Evolutionary conservation across 2,797 vertebrate genomes (phyloP).

Genomic region (Moxostoma hubbsi): DNA sequence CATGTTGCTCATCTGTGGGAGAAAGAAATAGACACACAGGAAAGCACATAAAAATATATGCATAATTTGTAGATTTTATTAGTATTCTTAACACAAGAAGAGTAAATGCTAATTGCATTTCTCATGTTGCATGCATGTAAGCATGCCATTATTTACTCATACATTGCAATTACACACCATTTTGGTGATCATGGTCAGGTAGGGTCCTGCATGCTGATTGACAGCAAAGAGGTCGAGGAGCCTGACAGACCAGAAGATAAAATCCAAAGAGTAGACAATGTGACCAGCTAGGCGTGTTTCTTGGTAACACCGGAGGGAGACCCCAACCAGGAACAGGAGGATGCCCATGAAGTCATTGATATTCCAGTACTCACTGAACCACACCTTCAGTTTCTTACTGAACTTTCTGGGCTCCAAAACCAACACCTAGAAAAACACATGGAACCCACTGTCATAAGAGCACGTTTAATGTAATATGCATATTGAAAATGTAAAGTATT

Average conservation of each 20-base stretch:
- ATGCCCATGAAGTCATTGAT: constrained; percentile 89
- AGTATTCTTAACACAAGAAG: too few relatives aligned
- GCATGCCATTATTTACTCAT: background rate
- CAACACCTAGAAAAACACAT: constrained; percentile 77
- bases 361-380: constrained; percentile 99
- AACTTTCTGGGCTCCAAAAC: constrained; percentile 92
- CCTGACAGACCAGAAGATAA: constrained; percentile 96
- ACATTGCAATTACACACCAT: constrained; percentile 79
- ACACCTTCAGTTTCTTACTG: constrained; percentile 91
- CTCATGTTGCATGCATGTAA: background rate
- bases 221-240: constrained; percentile 94
- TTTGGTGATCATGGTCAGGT: constrained; percentile 97
- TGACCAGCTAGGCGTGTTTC: constrained; percentile 80
- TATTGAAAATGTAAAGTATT: too few relatives aligned
- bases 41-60: too few relatives aligned
- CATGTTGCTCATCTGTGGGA: constrained; percentile 91
- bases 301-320: constrained; percentile 81
- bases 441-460: too few relatives aligned
- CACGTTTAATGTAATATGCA: background rate
- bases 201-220: constrained; percentile 93
- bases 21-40: background rate
- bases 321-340: constrained; percentile 86
- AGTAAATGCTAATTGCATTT: too few relatives aligned
- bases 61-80: too few relatives aligned
- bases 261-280: constrained; percentile 91